Base-by-base conservation (phyloP, 2,113 vertebrate species). In the Vimba vimba region DNA sequence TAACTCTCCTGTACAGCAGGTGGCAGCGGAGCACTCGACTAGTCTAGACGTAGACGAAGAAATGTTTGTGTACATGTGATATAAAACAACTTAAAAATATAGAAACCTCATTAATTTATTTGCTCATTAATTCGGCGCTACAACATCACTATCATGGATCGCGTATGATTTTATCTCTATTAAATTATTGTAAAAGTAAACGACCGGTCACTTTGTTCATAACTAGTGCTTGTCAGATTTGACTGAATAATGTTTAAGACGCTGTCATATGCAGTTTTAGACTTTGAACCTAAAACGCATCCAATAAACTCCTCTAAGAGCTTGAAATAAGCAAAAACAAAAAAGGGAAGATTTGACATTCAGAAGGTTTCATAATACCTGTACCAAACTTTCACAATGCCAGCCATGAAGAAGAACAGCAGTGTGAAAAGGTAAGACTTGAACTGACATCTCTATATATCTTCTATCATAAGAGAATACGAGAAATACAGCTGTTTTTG, bases 371-470 rank as follows among this genome's bases (percentile, higher is more conserved):
- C 19, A 9, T 11, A 17, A 39, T 43, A 62, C 52, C 21, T n/a
- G 19, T 17, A 25, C 39, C 73, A 13, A 50, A 23, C 3, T 7
- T 12, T 39, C 78, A 73, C 6, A 2, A 89, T 87, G 82, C 43
- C 19, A 74, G 19, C 50, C 6, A 39, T 52, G 4, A 73, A 76
- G 69, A 78, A 79, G 30, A 52, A 79, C 30, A 52, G 21, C 47
- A 15, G 0, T 55, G 52, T 33, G 2, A 85, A 85, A 85, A 87
- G 88, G 88, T 89, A 85, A 79, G 19, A 15, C 30, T 9, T 69
- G 17, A 71, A 23, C 68, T 21, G 1, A 7, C 2, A 33, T n/a
- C 5, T 68, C 8, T 13, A 7, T 7, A 8, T 43, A 27, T 74
- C 39, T 3, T 57, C 2, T 57, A 8, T 21, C 19, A 23, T 23